These are phyloP conservation scores for Melanogrammus aeglefinus DNA, from an alignment of 2,797 vertebrate genomes.

Conservation along the genomic window DNA sequence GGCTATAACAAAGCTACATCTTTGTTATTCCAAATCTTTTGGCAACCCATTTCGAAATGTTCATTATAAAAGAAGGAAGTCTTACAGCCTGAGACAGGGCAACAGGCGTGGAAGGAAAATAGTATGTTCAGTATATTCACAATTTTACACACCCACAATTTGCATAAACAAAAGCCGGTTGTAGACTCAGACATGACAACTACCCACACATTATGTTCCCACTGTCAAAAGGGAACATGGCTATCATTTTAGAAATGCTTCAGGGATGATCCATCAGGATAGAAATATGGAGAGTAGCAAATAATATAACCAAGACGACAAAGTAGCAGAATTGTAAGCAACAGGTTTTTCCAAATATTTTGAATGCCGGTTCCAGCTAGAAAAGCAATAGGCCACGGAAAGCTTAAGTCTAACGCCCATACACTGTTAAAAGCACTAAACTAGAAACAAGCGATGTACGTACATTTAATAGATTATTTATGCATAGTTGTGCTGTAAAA, in stretches of 20 bases:
- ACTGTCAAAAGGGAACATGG: background rate
- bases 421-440: background rate
- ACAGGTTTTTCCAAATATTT: background rate
- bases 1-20: background rate
- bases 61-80: background rate
- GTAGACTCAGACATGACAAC: background rate
- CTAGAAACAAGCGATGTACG: background rate
- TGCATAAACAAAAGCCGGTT: constrained; percentile 57
- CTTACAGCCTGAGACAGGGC: background rate
- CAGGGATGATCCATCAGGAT: constrained; percentile 9
- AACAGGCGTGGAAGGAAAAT: background rate
- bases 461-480: background rate
- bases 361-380: background rate
- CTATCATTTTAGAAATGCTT: constrained; percentile 9
- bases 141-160: constrained; percentile 22
- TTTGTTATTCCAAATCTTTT: background rate
- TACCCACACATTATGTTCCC: background rate
- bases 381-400: background rate
- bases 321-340: background rate
- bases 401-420: background rate
- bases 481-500: background rate
- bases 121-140: background rate
- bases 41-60: background rate
- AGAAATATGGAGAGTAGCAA: background rate
- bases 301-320: background rate